phyloP scores from a whole-genome alignment of 2,113 vertebrate genomes.

The Engraulis encrasicolus region DNA sequence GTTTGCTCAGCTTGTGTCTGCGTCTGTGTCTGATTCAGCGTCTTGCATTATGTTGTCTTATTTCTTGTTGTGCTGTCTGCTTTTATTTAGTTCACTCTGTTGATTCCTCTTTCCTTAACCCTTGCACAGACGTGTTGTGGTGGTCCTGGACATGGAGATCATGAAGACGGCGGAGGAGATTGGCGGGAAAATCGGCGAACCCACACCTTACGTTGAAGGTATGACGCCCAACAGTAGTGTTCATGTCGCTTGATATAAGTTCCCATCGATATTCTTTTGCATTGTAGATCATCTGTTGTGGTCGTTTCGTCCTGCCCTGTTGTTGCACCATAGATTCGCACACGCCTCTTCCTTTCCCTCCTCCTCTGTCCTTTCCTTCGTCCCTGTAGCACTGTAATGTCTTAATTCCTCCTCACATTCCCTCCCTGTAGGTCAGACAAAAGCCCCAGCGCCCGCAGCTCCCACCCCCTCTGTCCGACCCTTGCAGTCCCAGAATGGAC shows the following conservation, averaged over 20 bases:
- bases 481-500: conserved; percentile 65
- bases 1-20: not conserved
- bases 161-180: conserved; percentile 82
- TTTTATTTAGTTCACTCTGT: not conserved
- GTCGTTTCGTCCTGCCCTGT: not conserved
- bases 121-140: conserved; percentile 84
- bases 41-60: not conserved
- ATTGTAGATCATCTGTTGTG: too few relatives aligned
- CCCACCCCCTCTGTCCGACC: conserved; percentile 56
- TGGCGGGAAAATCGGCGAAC: conserved; percentile 85
- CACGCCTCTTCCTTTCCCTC: not conserved
- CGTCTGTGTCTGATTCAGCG: not conserved
- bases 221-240: conserved; percentile 40
- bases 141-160: conserved; percentile 90
- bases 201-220: conserved; percentile 88
- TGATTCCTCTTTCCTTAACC: not conserved
- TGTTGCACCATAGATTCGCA: not conserved
- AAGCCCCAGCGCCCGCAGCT: conserved; percentile 53
- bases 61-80: not conserved
- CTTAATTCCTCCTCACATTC: not conserved
- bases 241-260: not conserved
- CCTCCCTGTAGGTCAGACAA: conserved; percentile 63
- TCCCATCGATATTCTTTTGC: not conserved
- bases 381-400: not conserved
- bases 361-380: conserved; percentile 2